A percentile compares a stretch with the other conserved stretches of the same genome.
Evolutionary conservation across 2,888 invertebrate species (phyloP).

Genomic region (Agrotis exclamationis): DNA sequence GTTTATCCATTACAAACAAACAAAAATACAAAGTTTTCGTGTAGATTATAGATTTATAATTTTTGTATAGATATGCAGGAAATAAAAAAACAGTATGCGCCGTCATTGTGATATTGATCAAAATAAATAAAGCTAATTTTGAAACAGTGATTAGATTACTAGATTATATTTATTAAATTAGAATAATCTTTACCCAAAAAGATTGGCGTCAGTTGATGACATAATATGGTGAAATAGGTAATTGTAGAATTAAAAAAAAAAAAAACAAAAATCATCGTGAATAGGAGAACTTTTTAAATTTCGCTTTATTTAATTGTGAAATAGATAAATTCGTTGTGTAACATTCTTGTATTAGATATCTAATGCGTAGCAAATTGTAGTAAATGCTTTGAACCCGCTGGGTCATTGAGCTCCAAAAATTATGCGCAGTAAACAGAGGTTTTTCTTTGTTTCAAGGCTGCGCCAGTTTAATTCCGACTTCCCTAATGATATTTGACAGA

Average conservation of each 20-base stretch:
- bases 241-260: not conserved
- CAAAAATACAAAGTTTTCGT: too few species aligned
- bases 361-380: slow-evolving; percentile 63
- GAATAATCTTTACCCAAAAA: not conserved
- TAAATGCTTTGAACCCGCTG: slow-evolving; percentile 66
- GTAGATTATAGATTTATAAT: too few species aligned
- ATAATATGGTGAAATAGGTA: slow-evolving; percentile 20
- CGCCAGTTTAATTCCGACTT: slow-evolving; percentile 45
- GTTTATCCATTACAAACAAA: too few species aligned
- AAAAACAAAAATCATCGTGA: slow-evolving; percentile 17
- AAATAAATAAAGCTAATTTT: not conserved
- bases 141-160: slow-evolving; percentile 15
- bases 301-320: slow-evolving; percentile 30
- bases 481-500: slow-evolving; percentile 28
- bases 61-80: too few species aligned
- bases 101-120: not conserved
- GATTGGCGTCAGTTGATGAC: not conserved
- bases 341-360: slow-evolving; percentile 33
- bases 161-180: not conserved
- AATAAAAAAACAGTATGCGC: too few species aligned
- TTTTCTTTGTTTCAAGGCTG: slow-evolving; percentile 74
- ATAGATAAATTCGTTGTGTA: slow-evolving; percentile 60
- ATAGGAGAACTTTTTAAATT: not conserved
- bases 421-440: slow-evolving; percentile 73
- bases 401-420: slow-evolving; percentile 78